Base-by-base conservation (phyloP, 2,888 invertebrate genomes). In the Dysmachus trigonus region DNA sequence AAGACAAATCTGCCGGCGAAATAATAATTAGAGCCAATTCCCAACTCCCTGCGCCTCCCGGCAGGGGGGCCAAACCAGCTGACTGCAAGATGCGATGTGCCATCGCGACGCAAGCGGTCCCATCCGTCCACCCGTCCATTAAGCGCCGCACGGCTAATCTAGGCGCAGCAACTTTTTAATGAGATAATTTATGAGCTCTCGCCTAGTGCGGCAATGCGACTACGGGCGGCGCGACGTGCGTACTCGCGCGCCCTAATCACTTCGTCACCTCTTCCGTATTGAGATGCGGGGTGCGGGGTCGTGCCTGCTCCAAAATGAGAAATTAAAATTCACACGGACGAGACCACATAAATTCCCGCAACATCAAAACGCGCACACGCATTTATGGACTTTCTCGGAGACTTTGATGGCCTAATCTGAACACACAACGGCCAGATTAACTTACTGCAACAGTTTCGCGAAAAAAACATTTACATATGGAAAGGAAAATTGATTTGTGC, bases 341-440 rank as follows among this genome's bases (percentile, higher is more conserved):
- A 30, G 22, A 41, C 30, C 77, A n/a, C n/a, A n/a, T 77, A 77
- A 77, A 77, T 38, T 33, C 38, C 38, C 41, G 73, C 62, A 62
- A 1, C 62, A 62, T 27, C n/a, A n/a, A n/a, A n/a, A n/a, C n/a
- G n/a, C 35, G 18, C 38, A 6, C n/a, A 38, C 77, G 33, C 62
- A 53, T 82, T 62, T 62, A 8, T 10, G 27, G 2, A 22, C 62
- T 62, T 62, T 62, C 62, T 62, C 22, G 62, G 62, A 62, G 81
- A 82, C 18, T 35, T 82, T 82, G 62, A 62, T 62, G 22, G 81
- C 33, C 62, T 22, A 62, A 35, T 53, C 62, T 30, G 33, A 22
- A 82, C 81, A 82, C 81, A 62, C 62, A 82, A 33, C 81, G 33
- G 22, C n/a, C 10, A 82, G 81, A 82, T 82, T 81, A 53, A 82